Percentiles rank a stretch among this genome's conserved stretches.
phyloP scores from a whole-genome alignment of 2,888 invertebrate genomes.

The Ochropacha duplaris region DNA sequence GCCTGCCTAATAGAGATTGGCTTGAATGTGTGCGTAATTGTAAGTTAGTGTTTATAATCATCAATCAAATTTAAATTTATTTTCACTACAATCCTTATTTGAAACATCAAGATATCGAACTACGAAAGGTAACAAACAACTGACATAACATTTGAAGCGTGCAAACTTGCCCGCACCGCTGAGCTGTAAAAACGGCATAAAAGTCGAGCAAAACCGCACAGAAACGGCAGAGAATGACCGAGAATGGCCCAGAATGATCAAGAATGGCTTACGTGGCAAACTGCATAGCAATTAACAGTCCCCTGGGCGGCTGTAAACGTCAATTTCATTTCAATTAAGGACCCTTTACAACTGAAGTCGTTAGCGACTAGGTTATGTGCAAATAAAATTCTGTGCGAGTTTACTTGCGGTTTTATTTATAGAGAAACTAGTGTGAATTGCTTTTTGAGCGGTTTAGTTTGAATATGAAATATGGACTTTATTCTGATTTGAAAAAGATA shows the following conservation, averaged over 20 bases:
- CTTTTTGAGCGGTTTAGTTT: background rate
- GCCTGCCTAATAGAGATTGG: too few relatives aligned
- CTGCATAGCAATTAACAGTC: slow-evolving; percentile 53
- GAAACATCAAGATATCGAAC: slow-evolving; percentile 4
- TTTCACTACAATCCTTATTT: background rate
- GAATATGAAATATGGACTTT: background rate
- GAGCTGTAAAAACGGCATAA: slow-evolving; percentile 41
- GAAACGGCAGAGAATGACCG: slow-evolving; percentile 24
- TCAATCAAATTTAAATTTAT: background rate
- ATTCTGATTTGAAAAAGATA: background rate
- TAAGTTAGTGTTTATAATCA: too few relatives aligned
- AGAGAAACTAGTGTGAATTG: background rate
- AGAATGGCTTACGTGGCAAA: slow-evolving; percentile 46
- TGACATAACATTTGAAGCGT: slow-evolving; percentile 25
- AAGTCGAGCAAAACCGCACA: slow-evolving; percentile 29
- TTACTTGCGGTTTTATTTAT: slow-evolving; percentile 7
- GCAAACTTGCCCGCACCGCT: slow-evolving; percentile 29
- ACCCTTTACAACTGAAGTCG: slow-evolving; percentile 42
- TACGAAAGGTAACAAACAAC: slow-evolving; percentile 7
- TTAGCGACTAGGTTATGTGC: slow-evolving; percentile 37
- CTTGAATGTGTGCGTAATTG: too few relatives aligned
- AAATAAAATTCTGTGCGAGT: slow-evolving; percentile 28
- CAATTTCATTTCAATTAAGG: slow-evolving; percentile 63
- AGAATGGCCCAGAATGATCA: slow-evolving; percentile 24
- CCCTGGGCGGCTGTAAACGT: slow-evolving; percentile 45